Evolutionary conservation across 2,797 vertebrate species (phyloP), one percentile per base, ranked within the genome.

Genomic region (Sebastes oblongus): DNA sequence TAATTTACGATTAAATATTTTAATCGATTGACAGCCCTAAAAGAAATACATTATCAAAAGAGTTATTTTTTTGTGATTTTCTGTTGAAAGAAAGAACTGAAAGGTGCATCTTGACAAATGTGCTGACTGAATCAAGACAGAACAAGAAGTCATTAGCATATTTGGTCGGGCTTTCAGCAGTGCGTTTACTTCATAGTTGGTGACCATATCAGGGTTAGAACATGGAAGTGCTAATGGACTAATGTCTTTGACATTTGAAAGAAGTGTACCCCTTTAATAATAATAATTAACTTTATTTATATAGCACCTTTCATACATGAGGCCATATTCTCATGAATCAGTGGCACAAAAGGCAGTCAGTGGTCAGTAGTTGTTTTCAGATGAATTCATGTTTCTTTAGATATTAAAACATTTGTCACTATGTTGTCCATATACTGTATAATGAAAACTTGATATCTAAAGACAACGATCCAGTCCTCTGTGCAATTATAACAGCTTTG

Each of bases 191-290:
- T 36, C 10, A 11, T 56, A 36, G n/a, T 46, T 68, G 32, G 39
- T 65, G 25, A 54, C 22, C 27, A 10, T 65, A 12, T 72, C 4
- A 14, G 18, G 25, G 18, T 42, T 42, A 56, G 20, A 83, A n/a
- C 20, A n/a, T 27, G 1, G 9, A 46, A 1, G 13, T 29, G 36
- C n/a, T 71, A 58, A 71, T 77, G 32, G 65, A 77, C 34, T 62
- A 66, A 75, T 75, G 42, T 42, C 9, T 74, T 52, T 64, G 70
- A 77, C 55, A 66, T 77, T 74, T 74, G 11, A 77, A 72, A 67
- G 25, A 59, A 58, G 16, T 16, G 1, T 16, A 4, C 13, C 14
- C 22, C 32, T 61, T 62, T 13, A 22, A 14, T 34, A 8, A 12
- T 12, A n/a, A 36, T 62, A 34, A 36, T 34, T 36, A 1, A 34